A percentile compares a stretch with the other conserved stretches of the same genome.
These are phyloP conservation scores for Equus quagga DNA, from an alignment of 2,113 vertebrate genomes.

Conservation along the genomic window DNA sequence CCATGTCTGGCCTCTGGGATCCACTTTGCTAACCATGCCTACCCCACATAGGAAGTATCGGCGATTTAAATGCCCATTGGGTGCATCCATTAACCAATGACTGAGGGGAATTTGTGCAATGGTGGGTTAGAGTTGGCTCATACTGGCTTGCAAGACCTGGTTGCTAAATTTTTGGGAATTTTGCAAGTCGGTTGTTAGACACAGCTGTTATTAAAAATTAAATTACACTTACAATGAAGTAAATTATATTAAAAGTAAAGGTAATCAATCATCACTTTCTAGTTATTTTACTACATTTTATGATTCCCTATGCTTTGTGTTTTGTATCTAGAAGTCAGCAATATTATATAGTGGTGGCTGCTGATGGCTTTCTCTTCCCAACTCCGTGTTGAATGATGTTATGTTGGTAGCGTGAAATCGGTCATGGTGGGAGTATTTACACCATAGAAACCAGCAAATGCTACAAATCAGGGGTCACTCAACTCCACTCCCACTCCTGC, in stretches of 20 bases:
- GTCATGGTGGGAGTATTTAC: not conserved
- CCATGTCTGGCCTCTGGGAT: not conserved
- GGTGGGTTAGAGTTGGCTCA: not conserved
- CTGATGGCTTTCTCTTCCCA: not conserved
- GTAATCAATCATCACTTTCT: not conserved
- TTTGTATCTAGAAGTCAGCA: not conserved
- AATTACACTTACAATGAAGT: slow-evolving; percentile 49
- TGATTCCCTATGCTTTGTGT: not conserved
- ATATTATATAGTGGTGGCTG: not conserved
- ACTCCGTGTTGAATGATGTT: not conserved
- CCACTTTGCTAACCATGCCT: not conserved
- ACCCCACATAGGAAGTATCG: not conserved
- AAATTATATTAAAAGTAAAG: slow-evolving; percentile 58
- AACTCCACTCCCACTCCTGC: not conserved
- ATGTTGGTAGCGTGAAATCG: not conserved
- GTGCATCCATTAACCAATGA: not conserved
- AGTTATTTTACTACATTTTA: slow-evolving; percentile 45
- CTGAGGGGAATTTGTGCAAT: not conserved
- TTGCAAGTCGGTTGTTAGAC: slow-evolving; percentile 8
- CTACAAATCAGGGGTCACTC: not conserved
- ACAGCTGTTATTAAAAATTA: slow-evolving; percentile 46
- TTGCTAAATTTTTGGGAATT: slow-evolving; percentile 49
- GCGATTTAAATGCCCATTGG: not conserved
- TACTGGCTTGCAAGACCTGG: not conserved
- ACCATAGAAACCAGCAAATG: not conserved